phyloP scores from a whole-genome alignment of 2,113 vertebrate genomes.

The Mugil cephalus region DNA sequence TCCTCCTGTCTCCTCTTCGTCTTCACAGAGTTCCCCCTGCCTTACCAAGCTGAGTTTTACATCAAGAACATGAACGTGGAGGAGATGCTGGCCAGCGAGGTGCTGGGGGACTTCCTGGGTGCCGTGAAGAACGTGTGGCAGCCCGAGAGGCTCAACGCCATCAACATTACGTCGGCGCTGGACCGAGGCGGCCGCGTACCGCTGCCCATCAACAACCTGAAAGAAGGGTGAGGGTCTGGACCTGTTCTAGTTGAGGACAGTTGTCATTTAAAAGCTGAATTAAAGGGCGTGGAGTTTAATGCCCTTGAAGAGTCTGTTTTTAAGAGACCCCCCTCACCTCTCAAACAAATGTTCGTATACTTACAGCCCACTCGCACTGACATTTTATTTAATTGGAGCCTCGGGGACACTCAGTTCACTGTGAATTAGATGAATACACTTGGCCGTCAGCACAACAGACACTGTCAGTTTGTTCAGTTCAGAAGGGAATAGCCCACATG shows the following conservation, averaged over 20 bases:
- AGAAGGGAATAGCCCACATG: slow-evolving; percentile 49
- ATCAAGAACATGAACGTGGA: slow-evolving; percentile 99
- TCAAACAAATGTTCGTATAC: slow-evolving; percentile 20
- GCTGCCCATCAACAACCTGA: slow-evolving; percentile 96
- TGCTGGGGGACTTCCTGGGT: slow-evolving; percentile 96
- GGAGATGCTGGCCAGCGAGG: slow-evolving; percentile 98
- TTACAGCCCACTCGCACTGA: slow-evolving; percentile 36
- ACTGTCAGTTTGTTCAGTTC: slow-evolving; percentile 35
- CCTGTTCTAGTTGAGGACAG: neutral
- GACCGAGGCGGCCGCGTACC: slow-evolving; percentile 96
- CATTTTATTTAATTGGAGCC: slow-evolving; percentile 55
- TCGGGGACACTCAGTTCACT: slow-evolving; percentile 34
- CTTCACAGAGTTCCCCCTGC: slow-evolving; percentile 91
- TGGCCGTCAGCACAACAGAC: slow-evolving; percentile 29
- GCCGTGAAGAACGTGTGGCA: slow-evolving; percentile 99
- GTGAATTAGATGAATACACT: slow-evolving; percentile 36
- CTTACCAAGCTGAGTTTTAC: slow-evolving; percentile 97
- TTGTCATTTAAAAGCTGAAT: neutral
- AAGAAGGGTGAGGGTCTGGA: slow-evolving; percentile 91
- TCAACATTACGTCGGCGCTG: slow-evolving; percentile 97
- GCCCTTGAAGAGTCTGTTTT: neutral
- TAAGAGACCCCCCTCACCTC: neutral
- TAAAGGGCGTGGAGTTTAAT: neutral
- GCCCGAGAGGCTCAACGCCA: slow-evolving; percentile 94
- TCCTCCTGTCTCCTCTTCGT: neutral